Evolutionary conservation across 2,888 invertebrate genomes (phyloP).

Genomic region (Nebria salina): DNA sequence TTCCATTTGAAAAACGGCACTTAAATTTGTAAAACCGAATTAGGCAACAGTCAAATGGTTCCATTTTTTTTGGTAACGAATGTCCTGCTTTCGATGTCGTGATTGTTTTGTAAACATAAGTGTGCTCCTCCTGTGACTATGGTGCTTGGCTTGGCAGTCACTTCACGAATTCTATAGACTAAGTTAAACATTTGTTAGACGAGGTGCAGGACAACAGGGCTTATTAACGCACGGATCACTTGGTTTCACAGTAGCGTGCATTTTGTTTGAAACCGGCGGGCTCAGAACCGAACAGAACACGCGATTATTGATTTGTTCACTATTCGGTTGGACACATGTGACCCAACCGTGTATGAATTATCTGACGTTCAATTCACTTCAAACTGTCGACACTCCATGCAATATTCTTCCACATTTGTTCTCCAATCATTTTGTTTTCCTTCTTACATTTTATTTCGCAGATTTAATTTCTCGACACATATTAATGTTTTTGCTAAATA

Average conservation of each 20-base stretch:
- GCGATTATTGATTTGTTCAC: constrained; percentile 44
- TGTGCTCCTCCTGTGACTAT: neutral
- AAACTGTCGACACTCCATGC: neutral
- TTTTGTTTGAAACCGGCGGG: constrained; percentile 25
- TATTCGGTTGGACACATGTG: constrained; percentile 21
- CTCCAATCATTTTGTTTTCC: neutral
- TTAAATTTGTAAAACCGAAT: neutral
- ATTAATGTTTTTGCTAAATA: too few species aligned
- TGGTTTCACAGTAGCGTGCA: constrained; percentile 39
- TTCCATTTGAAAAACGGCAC: neutral
- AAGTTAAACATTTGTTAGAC: neutral
- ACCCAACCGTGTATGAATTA: constrained; percentile 37
- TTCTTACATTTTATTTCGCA: constrained; percentile 10
- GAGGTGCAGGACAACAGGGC: constrained; percentile 28
- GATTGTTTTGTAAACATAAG: constrained; percentile 18
- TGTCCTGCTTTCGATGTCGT: neutral
- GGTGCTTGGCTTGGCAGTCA: neutral
- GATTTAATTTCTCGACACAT: neutral
- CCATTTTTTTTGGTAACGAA: constrained; percentile 9
- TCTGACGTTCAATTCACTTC: constrained; percentile 22
- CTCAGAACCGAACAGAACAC: constrained; percentile 13
- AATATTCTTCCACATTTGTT: constrained; percentile 13
- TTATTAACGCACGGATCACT: constrained; percentile 42
- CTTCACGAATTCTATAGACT: constrained; percentile 8
- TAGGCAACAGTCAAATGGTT: neutral